A percentile compares a stretch with the other conserved stretches of the same genome.
Evolutionary conservation across 1,140 invertebrate genomes (phyloP).

Genomic region (Doryteuthis pealeii): DNA sequence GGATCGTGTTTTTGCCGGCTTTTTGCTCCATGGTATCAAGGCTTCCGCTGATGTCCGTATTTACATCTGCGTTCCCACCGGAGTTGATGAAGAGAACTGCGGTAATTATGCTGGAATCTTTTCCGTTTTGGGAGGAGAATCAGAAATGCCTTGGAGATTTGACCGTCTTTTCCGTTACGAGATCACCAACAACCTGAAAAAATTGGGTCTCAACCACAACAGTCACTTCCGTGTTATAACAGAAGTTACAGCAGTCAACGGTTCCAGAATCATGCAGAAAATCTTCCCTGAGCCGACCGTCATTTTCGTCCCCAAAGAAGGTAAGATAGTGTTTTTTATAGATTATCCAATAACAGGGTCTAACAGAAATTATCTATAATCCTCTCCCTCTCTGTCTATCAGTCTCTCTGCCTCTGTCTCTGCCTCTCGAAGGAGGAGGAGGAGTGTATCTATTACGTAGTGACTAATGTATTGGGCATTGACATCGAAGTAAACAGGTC

Average conservation of each 20-base stretch:
- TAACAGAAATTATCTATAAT: too few relatives aligned
- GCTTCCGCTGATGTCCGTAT: slow-evolving; percentile 25
- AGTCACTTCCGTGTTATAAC: slow-evolving; percentile 20
- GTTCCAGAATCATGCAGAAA: background rate
- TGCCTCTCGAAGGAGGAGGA: too few relatives aligned
- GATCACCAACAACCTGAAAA: slow-evolving; percentile 14
- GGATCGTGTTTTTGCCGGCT: slow-evolving; percentile 31
- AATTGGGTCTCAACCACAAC: background rate
- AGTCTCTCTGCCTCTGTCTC: too few relatives aligned
- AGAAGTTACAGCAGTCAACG: slow-evolving; percentile 17
- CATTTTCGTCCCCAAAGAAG: slow-evolving; percentile 16
- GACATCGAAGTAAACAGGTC: too few relatives aligned
- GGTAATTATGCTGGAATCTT: slow-evolving; percentile 28
- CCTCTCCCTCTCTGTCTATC: too few relatives aligned
- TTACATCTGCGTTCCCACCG: slow-evolving; percentile 23
- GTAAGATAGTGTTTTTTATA: slow-evolving; percentile 11
- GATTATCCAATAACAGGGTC: too few relatives aligned
- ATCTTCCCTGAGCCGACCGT: slow-evolving; percentile 24
- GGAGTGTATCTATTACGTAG: too few relatives aligned
- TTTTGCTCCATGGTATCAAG: slow-evolving; percentile 29
- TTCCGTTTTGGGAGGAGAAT: slow-evolving; percentile 27
- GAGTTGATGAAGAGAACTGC: slow-evolving; percentile 16
- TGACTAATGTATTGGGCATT: too few relatives aligned
- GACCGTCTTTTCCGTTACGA: slow-evolving; percentile 24
- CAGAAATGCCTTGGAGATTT: slow-evolving; percentile 31